These are phyloP conservation scores for Latrodectus geometricus DNA, from an alignment of 1,140 invertebrate genomes.

Conservation along the genomic window DNA sequence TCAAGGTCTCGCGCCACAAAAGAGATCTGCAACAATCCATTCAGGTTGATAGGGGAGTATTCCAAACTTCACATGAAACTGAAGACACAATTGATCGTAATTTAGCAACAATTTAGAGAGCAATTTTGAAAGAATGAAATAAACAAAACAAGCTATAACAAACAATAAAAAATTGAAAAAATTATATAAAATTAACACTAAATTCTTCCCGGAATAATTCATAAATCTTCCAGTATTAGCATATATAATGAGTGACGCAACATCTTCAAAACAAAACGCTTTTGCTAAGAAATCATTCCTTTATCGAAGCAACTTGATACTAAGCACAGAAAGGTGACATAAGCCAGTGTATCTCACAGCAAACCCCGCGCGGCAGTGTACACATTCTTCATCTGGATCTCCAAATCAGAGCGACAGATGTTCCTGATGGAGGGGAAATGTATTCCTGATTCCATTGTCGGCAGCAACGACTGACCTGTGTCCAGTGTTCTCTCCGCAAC, in stretches of 20 bases:
- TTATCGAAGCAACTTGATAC: background rate
- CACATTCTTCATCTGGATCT: conserved; percentile 36
- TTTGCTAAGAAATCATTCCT: background rate
- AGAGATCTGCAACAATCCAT: no score
- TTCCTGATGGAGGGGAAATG: conserved; percentile 53
- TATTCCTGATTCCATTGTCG: conserved; percentile 49
- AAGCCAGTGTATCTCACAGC: conserved; percentile 6
- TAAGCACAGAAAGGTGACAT: background rate
- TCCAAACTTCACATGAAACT: background rate
- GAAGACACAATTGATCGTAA: no score
- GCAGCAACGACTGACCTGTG: conserved; percentile 43
- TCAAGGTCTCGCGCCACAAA: background rate
- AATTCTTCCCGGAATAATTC: no score
- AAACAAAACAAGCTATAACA: background rate
- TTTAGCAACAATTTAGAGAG: conserved; percentile 1
- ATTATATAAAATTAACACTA: no score
- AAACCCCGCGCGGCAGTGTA: background rate
- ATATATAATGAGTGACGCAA: no score
- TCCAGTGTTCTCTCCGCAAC: conserved; percentile 40
- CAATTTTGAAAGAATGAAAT: background rate
- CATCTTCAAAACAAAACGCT: background rate
- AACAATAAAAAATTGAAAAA: no score
- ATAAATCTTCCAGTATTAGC: no score
- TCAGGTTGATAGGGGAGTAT: background rate
- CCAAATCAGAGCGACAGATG: conserved; percentile 55